A percentile compares a stretch with the other conserved stretches of the same genome.
These are phyloP conservation scores for Distichodus sexfasciatus DNA, from an alignment of 2,797 vertebrate species.

Conservation along the genomic window DNA sequence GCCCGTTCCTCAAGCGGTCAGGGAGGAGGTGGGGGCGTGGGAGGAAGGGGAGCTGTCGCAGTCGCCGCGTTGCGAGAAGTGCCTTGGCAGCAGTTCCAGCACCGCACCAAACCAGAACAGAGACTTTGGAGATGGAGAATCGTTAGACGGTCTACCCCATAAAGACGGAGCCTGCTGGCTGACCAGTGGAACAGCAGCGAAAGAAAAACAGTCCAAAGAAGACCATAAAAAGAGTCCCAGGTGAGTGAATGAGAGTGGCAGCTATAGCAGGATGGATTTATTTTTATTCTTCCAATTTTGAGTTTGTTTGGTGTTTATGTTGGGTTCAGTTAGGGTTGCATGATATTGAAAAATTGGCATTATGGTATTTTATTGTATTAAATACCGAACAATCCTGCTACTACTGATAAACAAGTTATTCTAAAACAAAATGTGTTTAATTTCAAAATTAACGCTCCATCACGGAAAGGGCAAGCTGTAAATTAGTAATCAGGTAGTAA, in stretches of 20 bases:
- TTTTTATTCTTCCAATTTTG: slow-evolving; percentile 9
- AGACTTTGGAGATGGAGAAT: slow-evolving; percentile 57
- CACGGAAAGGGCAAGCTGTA: no score
- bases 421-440: no score
- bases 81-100: slow-evolving; percentile 74
- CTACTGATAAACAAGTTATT: no score
- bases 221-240: slow-evolving; percentile 29
- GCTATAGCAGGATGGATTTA: background rate
- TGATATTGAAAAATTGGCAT: no score
- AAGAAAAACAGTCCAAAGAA: slow-evolving; percentile 56
- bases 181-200: slow-evolving; percentile 2
- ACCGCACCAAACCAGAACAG: slow-evolving; percentile 62
- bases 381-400: no score
- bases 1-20: slow-evolving; percentile 35
- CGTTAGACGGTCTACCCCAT: slow-evolving; percentile 55
- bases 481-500: no score
- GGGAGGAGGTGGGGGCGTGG: slow-evolving; percentile 59
- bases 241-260: slow-evolving; percentile 22
- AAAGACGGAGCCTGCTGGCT: slow-evolving; percentile 66
- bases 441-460: no score
- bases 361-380: no score
- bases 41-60: slow-evolving; percentile 49
- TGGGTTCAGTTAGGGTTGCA: no score
- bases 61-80: slow-evolving; percentile 75
- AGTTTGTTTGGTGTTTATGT: no score